Conservation (phyloP, 1,140 invertebrate genomes). For the Drosophila nebulosa region DNA sequence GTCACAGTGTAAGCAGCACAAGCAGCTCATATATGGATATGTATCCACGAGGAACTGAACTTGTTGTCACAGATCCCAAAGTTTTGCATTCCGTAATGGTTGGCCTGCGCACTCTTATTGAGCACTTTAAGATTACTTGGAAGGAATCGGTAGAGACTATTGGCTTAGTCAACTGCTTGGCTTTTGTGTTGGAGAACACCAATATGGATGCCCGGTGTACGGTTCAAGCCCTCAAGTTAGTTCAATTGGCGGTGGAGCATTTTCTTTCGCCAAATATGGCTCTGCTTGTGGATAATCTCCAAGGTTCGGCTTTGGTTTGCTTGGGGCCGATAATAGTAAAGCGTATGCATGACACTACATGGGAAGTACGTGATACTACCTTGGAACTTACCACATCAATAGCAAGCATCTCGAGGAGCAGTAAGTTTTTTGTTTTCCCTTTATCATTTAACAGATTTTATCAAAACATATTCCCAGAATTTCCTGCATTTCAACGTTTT, state of each 20-base stretch:
- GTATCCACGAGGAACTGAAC: slow-evolving; percentile 53
- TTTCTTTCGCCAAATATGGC: slow-evolving; percentile 89
- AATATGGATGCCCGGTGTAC: slow-evolving; percentile 83
- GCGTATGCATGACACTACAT: slow-evolving; percentile 86
- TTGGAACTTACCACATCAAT: slow-evolving; percentile 87
- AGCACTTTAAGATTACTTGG: slow-evolving; percentile 88
- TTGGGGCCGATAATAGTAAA: slow-evolving; percentile 85
- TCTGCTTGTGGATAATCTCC: slow-evolving; percentile 84
- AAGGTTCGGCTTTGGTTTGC: slow-evolving; percentile 85
- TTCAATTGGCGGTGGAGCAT: slow-evolving; percentile 86
- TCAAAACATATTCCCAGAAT: slow-evolving; percentile 82
- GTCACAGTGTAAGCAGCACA: slow-evolving; percentile 80
- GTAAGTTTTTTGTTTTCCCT: slow-evolving; percentile 81
- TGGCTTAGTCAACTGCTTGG: slow-evolving; percentile 73
- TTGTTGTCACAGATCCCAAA: slow-evolving; percentile 69
- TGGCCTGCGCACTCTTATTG: slow-evolving; percentile 84
- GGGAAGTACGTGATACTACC: slow-evolving; percentile 89
- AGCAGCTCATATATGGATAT: slow-evolving; percentile 53
- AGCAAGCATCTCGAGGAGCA: slow-evolving; percentile 85
- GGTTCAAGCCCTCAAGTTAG: slow-evolving; percentile 86
- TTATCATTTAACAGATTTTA: neutral
- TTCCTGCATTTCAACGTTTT: slow-evolving; percentile 88
- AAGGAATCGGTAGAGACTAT: slow-evolving; percentile 82
- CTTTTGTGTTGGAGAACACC: slow-evolving; percentile 80
- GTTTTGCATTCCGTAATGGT: slow-evolving; percentile 85